Evolutionary conservation across 1,140 invertebrate species (phyloP), one percentile per base, ranked within the genome.

Genomic region (Drosophila novamexicana): DNA sequence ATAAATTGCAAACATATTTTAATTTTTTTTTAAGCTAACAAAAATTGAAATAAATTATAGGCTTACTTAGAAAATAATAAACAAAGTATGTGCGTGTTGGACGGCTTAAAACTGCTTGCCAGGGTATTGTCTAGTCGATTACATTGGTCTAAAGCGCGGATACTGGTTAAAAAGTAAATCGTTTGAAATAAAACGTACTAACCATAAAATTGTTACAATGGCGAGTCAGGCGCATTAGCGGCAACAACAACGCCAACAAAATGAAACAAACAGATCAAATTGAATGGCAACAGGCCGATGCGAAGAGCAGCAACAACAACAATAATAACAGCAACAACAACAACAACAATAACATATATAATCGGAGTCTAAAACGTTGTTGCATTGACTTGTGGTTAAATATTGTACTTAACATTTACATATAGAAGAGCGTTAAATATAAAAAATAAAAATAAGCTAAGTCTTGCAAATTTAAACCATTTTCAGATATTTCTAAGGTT

Each of bases 131-230:
- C 0, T 14, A 5, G 44, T 40, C 22, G 6, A 39, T 1, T 12
- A 32, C 9, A 39, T 36, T n/a, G 6, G 32, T 40, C 39, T 67
- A 56, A 18, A 72, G 42, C 9, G 9, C 22, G 18, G 9, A 12
- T 10, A 18, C 8, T 56, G 18, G 32, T 18, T 47, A 34, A 65
- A 78, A 82, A 82, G 63, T 70, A 50, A 77, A 83, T 64, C 65
- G 57, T 59, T 77, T 57, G 39, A 71, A 74, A 78, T 75, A 71
- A 81, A 85, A 85, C 77, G 81, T 78, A 77, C 77, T 75, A 75
- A 66, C 74, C 74, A 85, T 85, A 77, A 85, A 85, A 85, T 81
- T 75, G 77, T 85, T 78, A 81, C 81, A 85, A 85, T 81, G 74
- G 77, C 79, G 32, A 70, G 40, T 29, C 45, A 49, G 50, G 50